Conservation (phyloP, 1,140 invertebrate species). For the Ctenoplectra terminalis region DNA sequence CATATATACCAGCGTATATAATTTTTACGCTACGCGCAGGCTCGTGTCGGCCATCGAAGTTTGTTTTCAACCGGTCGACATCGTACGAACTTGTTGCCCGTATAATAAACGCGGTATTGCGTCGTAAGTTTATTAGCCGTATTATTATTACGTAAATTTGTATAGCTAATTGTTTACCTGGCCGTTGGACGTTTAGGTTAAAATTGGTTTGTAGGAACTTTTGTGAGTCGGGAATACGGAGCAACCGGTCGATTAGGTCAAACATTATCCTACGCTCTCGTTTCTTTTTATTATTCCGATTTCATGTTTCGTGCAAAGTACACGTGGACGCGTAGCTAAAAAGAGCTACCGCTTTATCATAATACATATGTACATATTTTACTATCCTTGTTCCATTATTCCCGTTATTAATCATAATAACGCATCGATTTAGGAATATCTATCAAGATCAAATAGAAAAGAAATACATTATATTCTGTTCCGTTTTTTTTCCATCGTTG, state of each 20-base stretch:
- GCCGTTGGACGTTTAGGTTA: too few species aligned
- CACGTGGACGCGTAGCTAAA: too few species aligned
- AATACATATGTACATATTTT: too few species aligned
- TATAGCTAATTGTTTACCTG: constrained; percentile 35
- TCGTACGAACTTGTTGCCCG: constrained; percentile 47
- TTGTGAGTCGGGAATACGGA: not conserved
- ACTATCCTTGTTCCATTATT: too few species aligned
- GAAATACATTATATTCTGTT: too few species aligned
- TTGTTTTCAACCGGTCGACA: constrained; percentile 45
- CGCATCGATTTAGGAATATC: too few species aligned
- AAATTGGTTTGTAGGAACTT: not conserved
- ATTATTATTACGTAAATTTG: constrained; percentile 34
- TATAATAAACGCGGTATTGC: constrained; percentile 37
- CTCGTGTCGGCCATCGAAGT: constrained; percentile 32
- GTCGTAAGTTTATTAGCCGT: constrained; percentile 37
- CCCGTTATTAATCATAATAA: too few species aligned
- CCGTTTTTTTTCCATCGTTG: too few species aligned
- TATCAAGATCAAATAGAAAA: too few species aligned
- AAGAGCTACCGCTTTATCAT: too few species aligned
- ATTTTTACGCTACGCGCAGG: constrained; percentile 17
- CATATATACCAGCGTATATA: too few species aligned
- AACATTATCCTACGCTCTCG: not conserved
- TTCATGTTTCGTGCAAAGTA: not conserved
- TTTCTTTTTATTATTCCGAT: not conserved
- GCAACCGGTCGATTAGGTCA: not conserved